These are phyloP conservation scores for Leistus spinibarbis DNA, from an alignment of 2,888 invertebrate species.

Conservation along the genomic window DNA sequence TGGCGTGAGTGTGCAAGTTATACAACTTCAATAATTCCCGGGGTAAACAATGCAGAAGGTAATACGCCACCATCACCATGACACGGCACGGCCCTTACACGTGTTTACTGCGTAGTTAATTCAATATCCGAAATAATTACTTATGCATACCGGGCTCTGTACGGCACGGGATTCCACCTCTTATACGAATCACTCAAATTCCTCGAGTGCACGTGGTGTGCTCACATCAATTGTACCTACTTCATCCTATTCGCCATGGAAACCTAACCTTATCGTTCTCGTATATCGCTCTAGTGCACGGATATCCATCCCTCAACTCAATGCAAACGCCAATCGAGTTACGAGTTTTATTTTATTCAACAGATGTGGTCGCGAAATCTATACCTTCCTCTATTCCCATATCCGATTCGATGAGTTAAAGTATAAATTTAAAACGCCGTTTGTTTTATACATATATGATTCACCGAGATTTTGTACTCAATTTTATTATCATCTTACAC, in stretches of 20 bases:
- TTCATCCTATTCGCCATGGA: constrained; percentile 1
- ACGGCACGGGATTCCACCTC: neutral
- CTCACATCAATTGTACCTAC: constrained; percentile 11
- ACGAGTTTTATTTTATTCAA: neutral
- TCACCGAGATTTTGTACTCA: too few species aligned
- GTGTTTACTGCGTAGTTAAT: constrained; percentile 29
- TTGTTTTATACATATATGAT: too few species aligned
- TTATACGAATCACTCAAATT: constrained; percentile 17
- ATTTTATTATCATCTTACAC: too few species aligned
- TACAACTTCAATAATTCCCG: neutral
- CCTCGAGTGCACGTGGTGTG: constrained; percentile 8
- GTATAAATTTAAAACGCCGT: neutral
- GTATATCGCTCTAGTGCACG: neutral
- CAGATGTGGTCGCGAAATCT: neutral
- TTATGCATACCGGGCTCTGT: constrained; percentile 29
- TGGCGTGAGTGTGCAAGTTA: neutral
- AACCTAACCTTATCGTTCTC: neutral
- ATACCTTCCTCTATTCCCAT: neutral
- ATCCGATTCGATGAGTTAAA: neutral
- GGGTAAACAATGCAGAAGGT: neutral
- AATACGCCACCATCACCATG: neutral
- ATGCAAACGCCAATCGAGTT: neutral
- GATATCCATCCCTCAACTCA: neutral
- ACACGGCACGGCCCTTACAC: neutral
- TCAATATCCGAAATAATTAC: constrained; percentile 37